phyloP scores from a whole-genome alignment of 1,140 invertebrate genomes.

The Drosophila yakuba region DNA sequence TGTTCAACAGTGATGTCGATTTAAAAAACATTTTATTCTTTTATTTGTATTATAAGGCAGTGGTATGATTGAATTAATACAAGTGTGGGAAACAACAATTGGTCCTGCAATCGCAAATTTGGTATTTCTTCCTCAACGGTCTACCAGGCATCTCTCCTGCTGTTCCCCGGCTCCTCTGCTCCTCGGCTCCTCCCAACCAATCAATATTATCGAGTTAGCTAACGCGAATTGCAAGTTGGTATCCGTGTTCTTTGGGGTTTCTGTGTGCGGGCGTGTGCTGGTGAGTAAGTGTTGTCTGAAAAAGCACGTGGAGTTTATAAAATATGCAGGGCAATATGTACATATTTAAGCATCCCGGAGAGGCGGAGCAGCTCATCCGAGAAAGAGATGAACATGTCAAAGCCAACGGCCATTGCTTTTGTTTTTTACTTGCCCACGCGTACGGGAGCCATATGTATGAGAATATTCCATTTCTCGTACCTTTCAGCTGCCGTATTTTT shows the following conservation, averaged over 20 bases:
- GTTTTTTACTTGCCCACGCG: conserved; percentile 29
- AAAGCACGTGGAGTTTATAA: conserved; percentile 75
- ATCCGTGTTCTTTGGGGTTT: neutral
- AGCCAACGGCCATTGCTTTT: conserved; percentile 46
- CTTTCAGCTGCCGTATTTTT: conserved; percentile 10
- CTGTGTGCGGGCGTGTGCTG: conserved; percentile 3
- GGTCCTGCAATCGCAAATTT: neutral
- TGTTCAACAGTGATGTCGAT: neutral
- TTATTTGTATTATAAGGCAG: too few species aligned
- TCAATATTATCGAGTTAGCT: conserved; percentile 71
- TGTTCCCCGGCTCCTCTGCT: neutral
- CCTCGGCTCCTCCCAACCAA: conserved; percentile 37
- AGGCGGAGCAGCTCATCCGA: conserved; percentile 35
- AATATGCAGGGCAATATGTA: conserved; percentile 67
- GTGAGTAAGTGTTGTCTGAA: conserved; percentile 38
- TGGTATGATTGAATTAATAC: too few species aligned
- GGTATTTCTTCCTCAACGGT: neutral
- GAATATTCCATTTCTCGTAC: conserved; percentile 13
- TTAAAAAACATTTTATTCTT: neutral
- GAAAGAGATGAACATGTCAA: conserved; percentile 51
- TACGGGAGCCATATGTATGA: conserved; percentile 3
- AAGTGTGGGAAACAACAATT: too few species aligned
- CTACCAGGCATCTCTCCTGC: neutral
- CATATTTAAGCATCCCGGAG: conserved; percentile 66
- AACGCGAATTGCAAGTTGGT: conserved; percentile 24